These are phyloP conservation scores for Meloidogyne exigua DNA, from an alignment of 1,140 invertebrate genomes.

Conservation along the genomic window DNA sequence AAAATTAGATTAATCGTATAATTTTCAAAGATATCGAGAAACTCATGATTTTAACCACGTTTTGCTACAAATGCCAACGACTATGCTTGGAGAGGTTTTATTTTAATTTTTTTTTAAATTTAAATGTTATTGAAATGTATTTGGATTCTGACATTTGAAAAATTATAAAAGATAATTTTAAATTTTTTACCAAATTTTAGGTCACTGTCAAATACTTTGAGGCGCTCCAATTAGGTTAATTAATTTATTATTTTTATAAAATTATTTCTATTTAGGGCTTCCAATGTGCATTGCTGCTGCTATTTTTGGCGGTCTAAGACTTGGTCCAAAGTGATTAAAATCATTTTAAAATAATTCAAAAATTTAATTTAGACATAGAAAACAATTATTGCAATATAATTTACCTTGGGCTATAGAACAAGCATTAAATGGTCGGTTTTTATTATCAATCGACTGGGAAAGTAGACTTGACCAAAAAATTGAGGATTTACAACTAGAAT, in stretches of 20 bases:
- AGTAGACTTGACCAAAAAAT: slow-evolving; percentile 40
- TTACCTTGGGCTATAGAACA: slow-evolving; percentile 44
- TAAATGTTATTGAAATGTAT: too few relatives aligned
- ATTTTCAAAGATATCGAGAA: slow-evolving; percentile 76
- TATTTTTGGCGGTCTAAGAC: slow-evolving; percentile 65
- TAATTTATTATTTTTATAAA: not conserved
- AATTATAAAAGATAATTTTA: too few relatives aligned
- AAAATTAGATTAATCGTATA: slow-evolving; percentile 6
- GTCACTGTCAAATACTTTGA: slow-evolving; percentile 68
- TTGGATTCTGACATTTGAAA: too few relatives aligned
- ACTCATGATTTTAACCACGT: slow-evolving; percentile 91
- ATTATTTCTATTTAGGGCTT: slow-evolving; percentile 41
- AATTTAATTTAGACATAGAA: slow-evolving; percentile 36
- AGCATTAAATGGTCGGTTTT: slow-evolving; percentile 30
- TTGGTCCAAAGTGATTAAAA: slow-evolving; percentile 66
- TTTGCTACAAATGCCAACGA: slow-evolving; percentile 84
- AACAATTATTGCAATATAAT: slow-evolving; percentile 35
- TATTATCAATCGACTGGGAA: slow-evolving; percentile 43
- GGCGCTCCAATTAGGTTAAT: slow-evolving; percentile 62
- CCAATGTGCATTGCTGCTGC: slow-evolving; percentile 66
- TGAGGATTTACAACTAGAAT: slow-evolving; percentile 36
- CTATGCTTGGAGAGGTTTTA: slow-evolving; percentile 85
- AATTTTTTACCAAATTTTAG: too few relatives aligned
- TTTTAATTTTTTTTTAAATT: too few relatives aligned
- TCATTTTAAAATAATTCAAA: not conserved